Conservation (phyloP, 2,113 vertebrate genomes). For the Bombycilla garrulus region DNA sequence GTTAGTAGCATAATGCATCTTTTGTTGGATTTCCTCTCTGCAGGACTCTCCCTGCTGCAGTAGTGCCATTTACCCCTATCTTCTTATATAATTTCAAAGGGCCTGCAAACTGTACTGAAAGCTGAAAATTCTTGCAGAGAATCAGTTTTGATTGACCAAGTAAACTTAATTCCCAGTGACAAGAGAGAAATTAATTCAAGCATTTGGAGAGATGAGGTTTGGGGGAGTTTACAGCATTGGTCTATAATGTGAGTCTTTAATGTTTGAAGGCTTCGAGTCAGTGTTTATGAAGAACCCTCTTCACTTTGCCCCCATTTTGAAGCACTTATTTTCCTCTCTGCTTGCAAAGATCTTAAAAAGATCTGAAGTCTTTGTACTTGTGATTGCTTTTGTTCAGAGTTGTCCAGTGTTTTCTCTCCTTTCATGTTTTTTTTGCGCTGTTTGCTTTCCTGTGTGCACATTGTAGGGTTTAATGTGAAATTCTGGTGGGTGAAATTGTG, state of each 20-base stretch:
- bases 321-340: slow-evolving; percentile 33
- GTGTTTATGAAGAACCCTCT: neutral
- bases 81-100: neutral
- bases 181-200: slow-evolving; percentile 15
- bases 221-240: neutral
- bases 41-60: slow-evolving; percentile 12
- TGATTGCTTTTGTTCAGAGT: slow-evolving; percentile 50
- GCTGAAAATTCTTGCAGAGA: neutral
- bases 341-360: slow-evolving; percentile 44
- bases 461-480: neutral
- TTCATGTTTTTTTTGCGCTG: neutral
- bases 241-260: neutral
- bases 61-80: slow-evolving; percentile 14
- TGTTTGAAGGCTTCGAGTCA: neutral
- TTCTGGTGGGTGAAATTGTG: slow-evolving; percentile 21
- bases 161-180: slow-evolving; percentile 3
- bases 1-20: slow-evolving; percentile 29
- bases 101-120: neutral
- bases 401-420: slow-evolving; percentile 30
- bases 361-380: slow-evolving; percentile 35
- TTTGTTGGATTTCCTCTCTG: slow-evolving; percentile 40
- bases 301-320: slow-evolving; percentile 21
- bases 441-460: slow-evolving; percentile 3
- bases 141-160: neutral
- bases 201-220: neutral